phyloP scores from a whole-genome alignment of 2,888 invertebrate genomes.

The Protophormia terraenovae region DNA sequence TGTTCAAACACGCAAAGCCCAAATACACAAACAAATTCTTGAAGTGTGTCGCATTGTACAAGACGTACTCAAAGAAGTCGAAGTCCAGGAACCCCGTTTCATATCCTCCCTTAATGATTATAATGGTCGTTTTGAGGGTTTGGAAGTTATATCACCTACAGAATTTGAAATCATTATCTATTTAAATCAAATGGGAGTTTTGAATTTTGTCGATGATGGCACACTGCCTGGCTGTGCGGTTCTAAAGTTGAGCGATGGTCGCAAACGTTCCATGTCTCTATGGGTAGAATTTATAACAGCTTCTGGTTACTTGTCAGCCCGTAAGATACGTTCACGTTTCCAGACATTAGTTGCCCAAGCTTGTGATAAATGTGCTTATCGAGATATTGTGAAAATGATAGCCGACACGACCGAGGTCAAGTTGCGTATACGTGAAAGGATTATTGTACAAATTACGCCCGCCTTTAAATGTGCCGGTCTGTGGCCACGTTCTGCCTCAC shows the following conservation, averaged over 20 bases:
- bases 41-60: slow-evolving; percentile 96
- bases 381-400: slow-evolving; percentile 97
- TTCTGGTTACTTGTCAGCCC: slow-evolving; percentile 96
- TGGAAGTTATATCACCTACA: slow-evolving; percentile 95
- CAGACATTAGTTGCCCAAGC: slow-evolving; percentile 95
- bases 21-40: slow-evolving; percentile 93
- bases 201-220: slow-evolving; percentile 98
- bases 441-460: slow-evolving; percentile 96
- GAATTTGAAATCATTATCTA: slow-evolving; percentile 98
- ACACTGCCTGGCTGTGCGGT: slow-evolving; percentile 96
- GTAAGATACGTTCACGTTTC: slow-evolving; percentile 96
- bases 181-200: slow-evolving; percentile 98
- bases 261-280: slow-evolving; percentile 97
- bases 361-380: slow-evolving; percentile 95
- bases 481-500: slow-evolving; percentile 96
- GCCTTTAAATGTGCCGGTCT: slow-evolving; percentile 96
- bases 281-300: slow-evolving; percentile 99
- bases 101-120: slow-evolving; percentile 95
- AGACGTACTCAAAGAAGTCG: slow-evolving; percentile 97
- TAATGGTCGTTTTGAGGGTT: slow-evolving; percentile 94
- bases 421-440: slow-evolving; percentile 93
- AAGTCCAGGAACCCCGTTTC: slow-evolving; percentile 96
- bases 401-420: slow-evolving; percentile 97
- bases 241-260: slow-evolving; percentile 95
- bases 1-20: slow-evolving; percentile 92